Evolutionary conservation across 2,888 invertebrate species (phyloP).

Genomic region (Drosophila aldrichi): DNA sequence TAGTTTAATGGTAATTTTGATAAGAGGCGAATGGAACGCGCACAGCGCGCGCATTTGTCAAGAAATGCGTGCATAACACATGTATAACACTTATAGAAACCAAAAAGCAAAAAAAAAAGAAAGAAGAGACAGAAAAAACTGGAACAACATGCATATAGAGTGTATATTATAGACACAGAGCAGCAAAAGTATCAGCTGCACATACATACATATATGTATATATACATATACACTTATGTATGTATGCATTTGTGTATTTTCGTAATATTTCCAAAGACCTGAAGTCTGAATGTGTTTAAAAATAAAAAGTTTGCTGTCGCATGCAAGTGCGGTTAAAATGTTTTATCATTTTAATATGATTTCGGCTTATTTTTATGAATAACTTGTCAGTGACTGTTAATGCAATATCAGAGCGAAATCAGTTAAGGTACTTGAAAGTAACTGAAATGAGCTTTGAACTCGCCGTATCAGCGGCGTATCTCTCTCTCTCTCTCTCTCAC

Average conservation of each 20-base stretch:
- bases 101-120: conserved; percentile 25
- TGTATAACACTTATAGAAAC: background rate
- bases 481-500: no score
- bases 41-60: conserved; percentile 43
- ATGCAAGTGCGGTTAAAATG: conserved; percentile 29
- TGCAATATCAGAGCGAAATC: conserved; percentile 35
- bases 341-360: conserved; percentile 10
- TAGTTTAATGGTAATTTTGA: conserved; percentile 61
- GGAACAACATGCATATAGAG: conserved; percentile 19
- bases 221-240: background rate
- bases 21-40: conserved; percentile 32
- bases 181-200: conserved; percentile 20
- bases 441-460: conserved; percentile 39
- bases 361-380: background rate
- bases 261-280: conserved; percentile 44
- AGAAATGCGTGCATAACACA: conserved; percentile 22
- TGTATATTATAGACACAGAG: background rate
- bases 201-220: conserved; percentile 1
- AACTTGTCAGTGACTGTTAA: conserved; percentile 13
- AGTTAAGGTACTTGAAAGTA: conserved; percentile 22
- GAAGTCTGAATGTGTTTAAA: conserved; percentile 45
- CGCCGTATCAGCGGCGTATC: background rate
- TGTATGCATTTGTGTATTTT: background rate
- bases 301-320: conserved; percentile 38
- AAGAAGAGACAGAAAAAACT: conserved; percentile 36